Evolutionary conservation across 2,113 vertebrate genomes (phyloP), one percentile per base, ranked within the genome.

Genomic region (Prolemur simus): DNA sequence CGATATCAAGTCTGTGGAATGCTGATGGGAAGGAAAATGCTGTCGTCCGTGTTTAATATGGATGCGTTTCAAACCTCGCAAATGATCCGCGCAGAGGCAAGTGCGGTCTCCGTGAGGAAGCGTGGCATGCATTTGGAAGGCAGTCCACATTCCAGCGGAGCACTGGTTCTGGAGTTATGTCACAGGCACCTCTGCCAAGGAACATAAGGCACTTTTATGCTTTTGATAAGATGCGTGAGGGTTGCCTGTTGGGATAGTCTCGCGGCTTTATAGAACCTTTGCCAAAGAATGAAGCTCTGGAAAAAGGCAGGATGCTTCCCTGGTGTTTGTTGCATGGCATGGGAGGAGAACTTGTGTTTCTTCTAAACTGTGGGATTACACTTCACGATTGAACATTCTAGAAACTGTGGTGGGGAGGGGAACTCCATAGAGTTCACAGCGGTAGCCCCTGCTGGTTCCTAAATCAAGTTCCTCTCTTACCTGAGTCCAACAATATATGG

Each of bases 111-210:
- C 32, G 23, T 27, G 71, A 83, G 47, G 47, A 25, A 80, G 87
- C 4, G 32, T 42, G 73, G 80, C n/a, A 2, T 17, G 91, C 7
- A 1, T 77, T 85, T 84, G 68, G 93, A 88, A 96, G 60, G 60
- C 74, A 47, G 39, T 78, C 47, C 39, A 15, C 64, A 63, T 87
- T 84, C 85, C 69, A 64, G 64, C 1, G 7, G 71, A 47, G n/a
- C 66, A 20, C 56, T 94, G 69, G 78, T 87, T 92, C 77, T 76
- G 56, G 42, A 84, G 73, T 88, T 91, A 54, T 20, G 60, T 92
- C 91, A 82, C 25, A 52, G 85, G 21, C 68, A 18, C 63, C 74
- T 92, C 68, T 94, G 96, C 97, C 87, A 94, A 92, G 87, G 74
- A 87, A 95, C 95, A 89, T 73, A 81, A 82, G 37, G 54, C 45